phyloP scores from a whole-genome alignment of 1,140 invertebrate species.

The Drosophila neocordata region DNA sequence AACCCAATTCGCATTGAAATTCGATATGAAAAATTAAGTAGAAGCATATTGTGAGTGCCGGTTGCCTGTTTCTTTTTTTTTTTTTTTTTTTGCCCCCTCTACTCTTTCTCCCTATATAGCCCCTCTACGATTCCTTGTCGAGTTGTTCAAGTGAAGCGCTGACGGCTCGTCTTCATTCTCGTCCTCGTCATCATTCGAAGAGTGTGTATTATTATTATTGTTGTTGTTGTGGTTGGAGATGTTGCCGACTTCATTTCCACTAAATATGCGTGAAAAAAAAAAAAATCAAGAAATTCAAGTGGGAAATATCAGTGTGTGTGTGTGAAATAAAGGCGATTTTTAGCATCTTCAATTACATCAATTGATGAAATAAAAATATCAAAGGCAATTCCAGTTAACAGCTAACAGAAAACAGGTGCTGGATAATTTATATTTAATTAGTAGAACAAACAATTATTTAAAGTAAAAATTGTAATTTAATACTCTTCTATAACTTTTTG shows the following conservation, averaged over 20 bases:
- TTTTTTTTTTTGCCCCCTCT: not conserved
- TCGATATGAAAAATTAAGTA: conserved; percentile 73
- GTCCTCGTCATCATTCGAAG: conserved; percentile 24
- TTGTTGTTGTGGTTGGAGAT: conserved; percentile 12
- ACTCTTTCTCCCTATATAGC: not conserved
- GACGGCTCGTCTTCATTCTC: conserved; percentile 31
- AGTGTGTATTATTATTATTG: conserved; percentile 7
- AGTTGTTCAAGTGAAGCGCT: conserved; percentile 59
- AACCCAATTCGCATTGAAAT: conserved; percentile 71
- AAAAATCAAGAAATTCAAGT: conserved; percentile 25
- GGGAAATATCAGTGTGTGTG: conserved; percentile 26
- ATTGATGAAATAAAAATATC: not conserved
- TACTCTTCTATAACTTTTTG: not conserved
- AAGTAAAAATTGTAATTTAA: not conserved
- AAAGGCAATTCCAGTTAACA: not conserved
- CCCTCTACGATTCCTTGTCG: conserved; percentile 22
- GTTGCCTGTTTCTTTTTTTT: not conserved
- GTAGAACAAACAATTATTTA: not conserved
- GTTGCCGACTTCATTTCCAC: conserved; percentile 44
- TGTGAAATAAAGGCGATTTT: conserved; percentile 59
- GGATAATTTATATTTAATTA: not conserved
- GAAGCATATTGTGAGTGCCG: conserved; percentile 39
- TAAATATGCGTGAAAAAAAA: conserved; percentile 57
- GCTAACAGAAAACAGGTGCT: not conserved
- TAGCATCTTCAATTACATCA: conserved; percentile 57